Base-by-base conservation (phyloP, 1,140 invertebrate genomes). In the Arctopsyche grandis region DNA sequence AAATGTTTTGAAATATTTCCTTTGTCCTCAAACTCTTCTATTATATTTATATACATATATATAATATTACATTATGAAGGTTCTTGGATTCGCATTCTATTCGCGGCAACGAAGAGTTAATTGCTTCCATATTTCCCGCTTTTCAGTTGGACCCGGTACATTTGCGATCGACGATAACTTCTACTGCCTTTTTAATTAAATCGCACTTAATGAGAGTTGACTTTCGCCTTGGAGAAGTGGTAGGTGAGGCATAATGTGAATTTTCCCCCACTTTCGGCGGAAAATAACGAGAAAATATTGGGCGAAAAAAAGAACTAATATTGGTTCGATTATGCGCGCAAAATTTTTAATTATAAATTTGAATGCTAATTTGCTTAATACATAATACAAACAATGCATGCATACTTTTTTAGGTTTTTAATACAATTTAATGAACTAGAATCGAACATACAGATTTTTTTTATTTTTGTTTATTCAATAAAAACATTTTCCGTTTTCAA, bases 121-220 rank as follows among this genome's bases (percentile, higher is more conserved):
- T 66, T 66, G 63, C 63, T 66, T 66, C 63, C 63, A 66, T 66
- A 66, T 66, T 66, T 66, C 56, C 56, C 56, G 56, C 56, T 21
- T 60, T 60, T 60, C 56, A 60, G 56, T 21, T 1, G 7, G 21
- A 21, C 56, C 56, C 16, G 48, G 48, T 22, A 73, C 38, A 73
- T 73, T 73, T 73, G 69, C 9, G 21, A 73, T 73, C n/a, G 19
- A 48, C 69, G 69, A 73, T 56, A 56, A 74, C 22, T 56, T n/a
- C 16, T 26, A 21, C 21, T 14, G 71, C 71, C 46, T 52, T 74
- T 74, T 74, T 74, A 74, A 74, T 74, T 74, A 74, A 74, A 74
- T 56, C 44, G 5, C 71, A 56, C 71, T 56, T 74, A 74, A 74
- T 56, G 71, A 74, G 48, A 74, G 48, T 19, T 44, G 43, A 71